Base-by-base conservation (phyloP, 2,888 invertebrate species). In the Magallana nippona region DNA sequence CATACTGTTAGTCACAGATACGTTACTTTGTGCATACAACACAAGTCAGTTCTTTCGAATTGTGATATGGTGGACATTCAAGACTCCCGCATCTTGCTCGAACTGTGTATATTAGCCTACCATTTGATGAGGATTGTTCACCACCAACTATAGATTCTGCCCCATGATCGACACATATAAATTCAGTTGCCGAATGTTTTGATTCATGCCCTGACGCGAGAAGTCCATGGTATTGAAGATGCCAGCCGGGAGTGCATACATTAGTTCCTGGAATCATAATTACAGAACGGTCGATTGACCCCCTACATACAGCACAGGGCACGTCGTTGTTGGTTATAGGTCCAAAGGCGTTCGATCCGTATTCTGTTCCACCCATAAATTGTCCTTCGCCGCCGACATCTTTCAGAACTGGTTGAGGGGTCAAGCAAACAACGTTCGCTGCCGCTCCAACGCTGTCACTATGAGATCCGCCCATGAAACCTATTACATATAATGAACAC, bases 1-100 rank as follows among this genome's bases (percentile, higher is more conserved):
- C 32, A 32, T 32, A 5, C 32, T 32, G 5, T 32, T 3, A 32
- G 32, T 32, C 32, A 5, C 32, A 32, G 32, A 58, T 1, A n/a
- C 60, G 11, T 81, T 63, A 81, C 62, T 81, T 81, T 17, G 81
- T 55, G 44, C 81, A 81, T n/a, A 81, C 81, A 44, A 63, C 81
- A 63, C 81, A 81, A 2, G 81, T 44, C n/a, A 81, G 55, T 15
- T 55, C n/a, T 17, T 81, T 32, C 13, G 55, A 62, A 55, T 81
- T n/a, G n/a, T 27, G n/a, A 10, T 81, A 62, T 5, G 63, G 62
- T 60, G 60, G 60, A 60, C 60, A 60, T 17, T 60, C n/a, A 17
- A 60, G 17, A n/a, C n/a, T n/a, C 17, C 81, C 81, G 55, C 81
- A 81, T 22, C 3, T 13, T n/a, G 60, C 60, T 60, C 17, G 3